Conservation (phyloP, 1,140 invertebrate genomes). For the Drosophila repleta region DNA sequence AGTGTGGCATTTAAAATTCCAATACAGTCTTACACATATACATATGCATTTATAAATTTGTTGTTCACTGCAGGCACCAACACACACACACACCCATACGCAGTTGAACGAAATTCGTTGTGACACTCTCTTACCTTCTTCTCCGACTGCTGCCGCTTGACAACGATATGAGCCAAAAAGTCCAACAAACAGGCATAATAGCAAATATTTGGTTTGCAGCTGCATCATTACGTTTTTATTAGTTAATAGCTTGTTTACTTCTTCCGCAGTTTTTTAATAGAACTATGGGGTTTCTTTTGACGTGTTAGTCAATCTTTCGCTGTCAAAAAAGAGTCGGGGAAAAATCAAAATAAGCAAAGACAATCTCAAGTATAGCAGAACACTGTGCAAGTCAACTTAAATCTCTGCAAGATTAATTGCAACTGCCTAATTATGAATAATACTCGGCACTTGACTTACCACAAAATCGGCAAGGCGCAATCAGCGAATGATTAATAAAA, state of each 20-base stretch:
- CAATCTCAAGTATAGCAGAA: neutral
- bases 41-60: constrained; percentile 21
- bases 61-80: constrained; percentile 24
- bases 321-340: constrained; percentile 34
- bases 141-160: constrained; percentile 37
- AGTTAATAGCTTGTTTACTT: constrained; percentile 48
- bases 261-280: constrained; percentile 40
- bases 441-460: constrained; percentile 39
- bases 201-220: constrained; percentile 67
- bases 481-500: constrained; percentile 71
- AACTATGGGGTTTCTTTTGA: constrained; percentile 38
- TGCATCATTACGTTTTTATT: constrained; percentile 53
- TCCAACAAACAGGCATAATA: constrained; percentile 69
- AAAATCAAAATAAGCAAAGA: constrained; percentile 19
- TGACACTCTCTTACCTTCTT: constrained; percentile 59
- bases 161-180: constrained; percentile 55
- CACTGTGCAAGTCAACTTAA: neutral
- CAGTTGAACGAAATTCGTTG: constrained; percentile 30
- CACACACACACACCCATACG: constrained; percentile 3
- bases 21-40: constrained; percentile 23
- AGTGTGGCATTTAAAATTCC: constrained; percentile 60
- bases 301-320: constrained; percentile 34
- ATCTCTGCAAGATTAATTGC: neutral
- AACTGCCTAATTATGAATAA: constrained; percentile 2
- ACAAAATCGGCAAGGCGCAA: constrained; percentile 70